Evolutionary conservation across 2,797 vertebrate species (phyloP), one percentile per base, ranked within the genome.

Genomic region (Xenopus petersii): DNA sequence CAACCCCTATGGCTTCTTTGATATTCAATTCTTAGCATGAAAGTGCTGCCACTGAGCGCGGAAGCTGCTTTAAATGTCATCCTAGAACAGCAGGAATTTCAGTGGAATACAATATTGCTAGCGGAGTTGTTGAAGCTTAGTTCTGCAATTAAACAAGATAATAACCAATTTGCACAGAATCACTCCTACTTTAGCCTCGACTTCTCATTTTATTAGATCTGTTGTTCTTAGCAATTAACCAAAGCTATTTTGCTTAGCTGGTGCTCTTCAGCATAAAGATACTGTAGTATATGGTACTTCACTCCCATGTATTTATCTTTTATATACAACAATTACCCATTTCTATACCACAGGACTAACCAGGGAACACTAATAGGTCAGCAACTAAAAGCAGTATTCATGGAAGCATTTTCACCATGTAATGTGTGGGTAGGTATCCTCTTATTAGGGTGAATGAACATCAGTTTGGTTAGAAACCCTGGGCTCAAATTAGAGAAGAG

Each of bases 81-180:
- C n/a, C 33, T 13, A 58, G 33, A 66, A 55, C 71, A 73, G 71
- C 36, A 58, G 62, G 62, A 12, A 63, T 55, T 65, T 55, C 12
- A 26, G 42, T 46, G 36, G 17, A 58, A 63, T 66, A 33, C 54
- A 73, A 33, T 64, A 59, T 10, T 56, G 12, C 21, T 65, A 65
- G 48, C 26, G 51, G 30, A 54, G 21, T 33, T 65, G 55, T 48
- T 73, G 36, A 58, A 73, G 36, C 46, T 59, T n/a, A 65, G 54
- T 58, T 26, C 47, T 12, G 63, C 71, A 73, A 73, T 73, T 65
- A 66, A 65, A 30, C 71, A 17, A 65, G 51, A 73, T 65, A 73
- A 65, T 73, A 73, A 51, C 71, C 63, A 73, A 66, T 65, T 73
- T 66, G 65, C 65, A 65, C 65, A 42, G 71, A 65, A 65, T 66